Base-by-base conservation (phyloP, 2,113 vertebrate species). In the Halichoeres trimaculatus region DNA sequence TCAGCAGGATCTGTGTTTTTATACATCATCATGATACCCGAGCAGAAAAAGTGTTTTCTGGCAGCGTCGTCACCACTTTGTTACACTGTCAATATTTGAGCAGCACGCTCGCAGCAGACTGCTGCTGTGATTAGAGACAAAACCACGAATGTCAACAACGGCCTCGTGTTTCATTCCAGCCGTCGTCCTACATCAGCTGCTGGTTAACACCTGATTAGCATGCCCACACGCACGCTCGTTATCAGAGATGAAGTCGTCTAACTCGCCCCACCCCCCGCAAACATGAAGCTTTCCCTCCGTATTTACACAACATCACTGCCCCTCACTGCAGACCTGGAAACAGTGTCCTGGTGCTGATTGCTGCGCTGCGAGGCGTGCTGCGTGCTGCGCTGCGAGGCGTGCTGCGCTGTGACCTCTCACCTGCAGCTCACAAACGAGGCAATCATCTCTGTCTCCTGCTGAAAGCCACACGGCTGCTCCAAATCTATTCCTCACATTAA, bases 231-330 rank as follows among this genome's bases (percentile, higher is more conserved):
- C 43, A 11, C 64, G 40, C 73, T 65, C 66, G 58, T 81, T 67
- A 20, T 48, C 14, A 70, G 60, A 19, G 79, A 30, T 60, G 24
- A 67, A 73, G 68, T 60, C 30, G 35, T 17, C 66, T 50, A 36
- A 62, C 51, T 65, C 70, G 26, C 23, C 48, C 50, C 55, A n/a
- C 74, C 64, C 47, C 80, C 76, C 75, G 58, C 14, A 22, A 24
- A 56, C 63, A 68, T 63, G 68, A 81, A 68, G 12, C 16, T 66
- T 75, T 68, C 34, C 38, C 41, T 67, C 43, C 54, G 36, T 67
- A 85, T 80, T 88, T 74, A 76, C 74, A 85, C 60, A 70, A 76
- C 66, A 74, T 72, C 52, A 79, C 50, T 61, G 57, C 64, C 56
- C n/a, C 51, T 68, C 66, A 69, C 10, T 62, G 54, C 52, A 55